Conservation (phyloP, 2,113 vertebrate species). For the Pandion haliaetus region DNA sequence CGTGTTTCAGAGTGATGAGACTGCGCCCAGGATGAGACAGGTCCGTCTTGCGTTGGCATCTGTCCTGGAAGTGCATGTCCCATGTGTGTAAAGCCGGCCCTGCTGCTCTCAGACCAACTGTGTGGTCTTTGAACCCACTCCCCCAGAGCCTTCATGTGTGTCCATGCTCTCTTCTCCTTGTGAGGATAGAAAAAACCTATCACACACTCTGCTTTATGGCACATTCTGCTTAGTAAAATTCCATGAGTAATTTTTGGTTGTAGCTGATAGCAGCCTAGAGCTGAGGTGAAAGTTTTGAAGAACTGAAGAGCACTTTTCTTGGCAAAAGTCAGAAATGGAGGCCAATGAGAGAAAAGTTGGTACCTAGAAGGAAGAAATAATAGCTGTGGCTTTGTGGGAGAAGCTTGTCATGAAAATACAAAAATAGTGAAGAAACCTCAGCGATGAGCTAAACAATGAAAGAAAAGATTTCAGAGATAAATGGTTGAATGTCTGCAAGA, state of each 20-base stretch:
- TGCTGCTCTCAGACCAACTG: not conserved
- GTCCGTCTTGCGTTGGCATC: not conserved
- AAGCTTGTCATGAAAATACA: not conserved
- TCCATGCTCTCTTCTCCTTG: not conserved
- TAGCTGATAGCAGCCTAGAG: not conserved
- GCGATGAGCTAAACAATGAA: not conserved
- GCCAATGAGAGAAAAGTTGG: not conserved
- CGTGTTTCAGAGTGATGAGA: not conserved
- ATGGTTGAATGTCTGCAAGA: not conserved
- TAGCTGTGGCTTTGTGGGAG: not conserved
- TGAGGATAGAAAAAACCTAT: not conserved
- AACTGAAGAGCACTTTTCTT: not conserved
- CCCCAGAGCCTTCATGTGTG: not conserved
- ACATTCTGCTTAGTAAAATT: not conserved
- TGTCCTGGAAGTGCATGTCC: not conserved
- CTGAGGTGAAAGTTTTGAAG: not conserved
- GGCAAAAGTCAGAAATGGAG: not conserved
- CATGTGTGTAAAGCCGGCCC: fast-evolving
- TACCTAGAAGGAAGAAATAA: not conserved
- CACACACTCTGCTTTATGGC: not conserved
- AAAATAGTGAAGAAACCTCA: not conserved
- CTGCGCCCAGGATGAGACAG: not conserved
- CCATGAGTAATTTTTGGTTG: not conserved
- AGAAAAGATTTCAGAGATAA: not conserved
- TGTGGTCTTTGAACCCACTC: not conserved